Evolutionary conservation across 2,888 invertebrate species (phyloP).

Genomic region (Erynnis tages): DNA sequence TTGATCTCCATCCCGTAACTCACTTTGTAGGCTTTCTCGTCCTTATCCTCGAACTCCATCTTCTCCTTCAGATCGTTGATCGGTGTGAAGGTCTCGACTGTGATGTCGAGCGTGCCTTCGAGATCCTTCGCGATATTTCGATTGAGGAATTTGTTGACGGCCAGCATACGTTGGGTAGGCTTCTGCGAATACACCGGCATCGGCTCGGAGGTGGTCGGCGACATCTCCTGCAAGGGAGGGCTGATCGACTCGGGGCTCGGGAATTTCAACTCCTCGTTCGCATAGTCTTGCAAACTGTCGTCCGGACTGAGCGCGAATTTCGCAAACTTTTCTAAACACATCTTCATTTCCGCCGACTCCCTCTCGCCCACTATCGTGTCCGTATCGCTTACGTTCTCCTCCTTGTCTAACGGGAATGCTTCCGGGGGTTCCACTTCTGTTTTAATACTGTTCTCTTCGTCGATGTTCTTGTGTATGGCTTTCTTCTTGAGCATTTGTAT

Average conservation of each 20-base stretch:
- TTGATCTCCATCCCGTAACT: constrained; percentile 71
- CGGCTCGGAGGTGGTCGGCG: constrained; percentile 60
- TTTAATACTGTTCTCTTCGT: constrained; percentile 36
- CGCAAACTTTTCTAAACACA: constrained; percentile 66
- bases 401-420: constrained; percentile 61
- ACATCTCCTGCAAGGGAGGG: constrained; percentile 71
- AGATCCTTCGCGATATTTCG: constrained; percentile 41
- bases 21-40: constrained; percentile 63
- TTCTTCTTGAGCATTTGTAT: constrained; percentile 65
- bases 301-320: constrained; percentile 57
- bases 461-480: constrained; percentile 41
- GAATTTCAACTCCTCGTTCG: constrained; percentile 43
- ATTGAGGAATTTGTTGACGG: constrained; percentile 57
- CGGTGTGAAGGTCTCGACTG: too few species aligned
- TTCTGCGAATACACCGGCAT: constrained; percentile 60
- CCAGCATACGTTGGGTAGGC: constrained; percentile 54
- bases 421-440: constrained; percentile 62
- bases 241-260: constrained; percentile 60
- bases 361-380: constrained; percentile 62
- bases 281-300: constrained; percentile 36
- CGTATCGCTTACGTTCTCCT: constrained; percentile 58
- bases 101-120: too few species aligned
- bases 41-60: too few species aligned
- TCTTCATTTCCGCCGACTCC: constrained; percentile 62
- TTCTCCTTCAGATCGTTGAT: too few species aligned